Conservation (phyloP, 2,888 invertebrate species). For the Aquatica leii region DNA sequence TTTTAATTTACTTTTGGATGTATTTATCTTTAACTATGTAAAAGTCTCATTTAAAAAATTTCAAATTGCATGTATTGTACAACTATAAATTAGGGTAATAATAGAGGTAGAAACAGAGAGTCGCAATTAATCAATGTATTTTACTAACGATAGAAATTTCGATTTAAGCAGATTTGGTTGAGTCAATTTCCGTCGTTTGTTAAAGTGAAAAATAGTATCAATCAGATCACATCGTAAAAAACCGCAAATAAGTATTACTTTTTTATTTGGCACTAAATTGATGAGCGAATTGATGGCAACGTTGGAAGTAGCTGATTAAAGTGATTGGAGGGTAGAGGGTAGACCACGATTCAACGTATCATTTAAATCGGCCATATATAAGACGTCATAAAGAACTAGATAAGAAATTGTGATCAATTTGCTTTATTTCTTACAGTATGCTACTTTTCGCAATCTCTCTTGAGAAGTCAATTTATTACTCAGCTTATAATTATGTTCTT, state of each 20-base stretch:
- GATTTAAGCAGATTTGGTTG: conserved; percentile 9
- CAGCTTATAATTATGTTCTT: conserved; percentile 22
- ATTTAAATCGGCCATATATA: conserved; percentile 35
- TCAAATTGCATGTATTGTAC: not conserved
- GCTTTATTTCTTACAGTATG: conserved; percentile 22
- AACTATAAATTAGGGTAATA: not conserved
- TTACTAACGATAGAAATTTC: conserved; percentile 14
- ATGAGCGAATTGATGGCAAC: conserved; percentile 34
- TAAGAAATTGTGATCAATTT: conserved; percentile 33
- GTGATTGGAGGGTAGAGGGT: conserved; percentile 35
- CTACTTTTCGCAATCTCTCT: conserved; percentile 8
- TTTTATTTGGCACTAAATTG: conserved; percentile 37
- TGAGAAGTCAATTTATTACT: conserved; percentile 22
- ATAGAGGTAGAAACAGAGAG: conserved; percentile 9
- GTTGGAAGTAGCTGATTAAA: conserved; percentile 35
- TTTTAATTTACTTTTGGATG: too few relatives aligned
- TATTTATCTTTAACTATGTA: too few relatives aligned
- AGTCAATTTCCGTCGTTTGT: conserved; percentile 26
- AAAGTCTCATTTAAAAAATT: too few relatives aligned
- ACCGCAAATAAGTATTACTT: conserved; percentile 36
- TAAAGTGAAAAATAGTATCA: conserved; percentile 34
- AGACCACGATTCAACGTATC: conserved; percentile 30
- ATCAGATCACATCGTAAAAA: conserved; percentile 32
- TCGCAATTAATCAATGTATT: conserved; percentile 19
- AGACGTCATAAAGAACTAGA: conserved; percentile 35